Percentiles rank a stretch among this genome's conserved stretches.
These are phyloP conservation scores for Nemoura dubitans DNA, from an alignment of 2,888 invertebrate genomes.

Conservation along the genomic window DNA sequence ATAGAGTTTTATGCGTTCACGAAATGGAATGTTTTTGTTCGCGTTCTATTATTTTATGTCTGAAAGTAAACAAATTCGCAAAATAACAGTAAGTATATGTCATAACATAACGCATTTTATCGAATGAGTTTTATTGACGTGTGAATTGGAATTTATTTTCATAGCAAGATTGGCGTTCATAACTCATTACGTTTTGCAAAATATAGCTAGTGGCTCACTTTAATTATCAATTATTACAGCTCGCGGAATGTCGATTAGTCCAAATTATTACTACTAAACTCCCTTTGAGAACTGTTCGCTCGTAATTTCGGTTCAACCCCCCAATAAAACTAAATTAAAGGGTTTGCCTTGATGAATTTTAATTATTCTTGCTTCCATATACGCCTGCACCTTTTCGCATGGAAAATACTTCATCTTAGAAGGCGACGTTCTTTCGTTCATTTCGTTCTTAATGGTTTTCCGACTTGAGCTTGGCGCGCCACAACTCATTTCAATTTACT, in stretches of 20 bases:
- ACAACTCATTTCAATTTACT: constrained; percentile 42
- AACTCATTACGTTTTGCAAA: not conserved
- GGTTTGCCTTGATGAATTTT: constrained; percentile 44
- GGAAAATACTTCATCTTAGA: constrained; percentile 34
- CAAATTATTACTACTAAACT: constrained; percentile 25
- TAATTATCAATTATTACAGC: constrained; percentile 39
- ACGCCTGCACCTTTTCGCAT: not conserved
- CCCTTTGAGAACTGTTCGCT: constrained; percentile 21
- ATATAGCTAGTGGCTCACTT: constrained; percentile 8
- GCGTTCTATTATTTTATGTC: not conserved
- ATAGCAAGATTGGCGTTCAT: not conserved
- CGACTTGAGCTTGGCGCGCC: too few species aligned
- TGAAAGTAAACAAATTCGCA: not conserved
- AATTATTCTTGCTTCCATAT: constrained; percentile 40
- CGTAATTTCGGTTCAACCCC: constrained; percentile 38
- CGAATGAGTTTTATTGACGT: not conserved
- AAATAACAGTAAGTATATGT: not conserved
- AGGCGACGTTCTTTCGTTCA: constrained; percentile 30
- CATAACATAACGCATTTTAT: not conserved
- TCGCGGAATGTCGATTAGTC: constrained; percentile 37
- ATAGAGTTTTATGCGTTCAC: too few species aligned
- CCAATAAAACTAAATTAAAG: constrained; percentile 48
- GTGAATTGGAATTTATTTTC: not conserved
- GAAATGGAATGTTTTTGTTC: too few species aligned
- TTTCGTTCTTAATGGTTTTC: constrained; percentile 42